Evolutionary conservation across 35 echinoderm and acorn worm genomes (phyloP).

Genomic region (Ophioderma brevispina): DNA sequence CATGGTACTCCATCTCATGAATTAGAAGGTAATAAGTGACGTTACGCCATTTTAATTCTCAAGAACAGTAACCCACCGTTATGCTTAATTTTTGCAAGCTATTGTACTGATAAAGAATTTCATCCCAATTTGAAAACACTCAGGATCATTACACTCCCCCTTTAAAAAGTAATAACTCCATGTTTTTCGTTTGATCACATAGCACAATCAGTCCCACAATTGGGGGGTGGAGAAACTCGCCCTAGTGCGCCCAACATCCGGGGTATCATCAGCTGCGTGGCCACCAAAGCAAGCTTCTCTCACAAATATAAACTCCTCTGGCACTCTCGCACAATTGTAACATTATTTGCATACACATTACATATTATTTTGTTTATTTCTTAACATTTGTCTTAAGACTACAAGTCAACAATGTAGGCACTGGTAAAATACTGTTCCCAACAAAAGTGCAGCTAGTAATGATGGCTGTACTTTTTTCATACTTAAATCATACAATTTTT

Average conservation of each 20-base stretch:
- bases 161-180: no score
- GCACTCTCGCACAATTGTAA: constrained; percentile 4
- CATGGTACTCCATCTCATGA: no score
- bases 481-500: background rate
- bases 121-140: no score
- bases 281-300: background rate
- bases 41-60: no score
- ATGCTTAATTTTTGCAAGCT: no score
- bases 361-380: background rate
- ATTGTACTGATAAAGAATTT: no score
- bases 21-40: no score
- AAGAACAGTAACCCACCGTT: no score
- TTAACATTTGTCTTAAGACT: background rate
- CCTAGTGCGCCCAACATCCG: background rate
- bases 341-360: constrained; percentile 7
- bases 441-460: background rate
- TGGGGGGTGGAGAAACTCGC: background rate
- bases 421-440: constrained; percentile 9
- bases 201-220: background rate
- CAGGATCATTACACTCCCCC: no score
- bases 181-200: background rate
- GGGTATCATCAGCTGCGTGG: background rate
- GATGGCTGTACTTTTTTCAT: background rate
- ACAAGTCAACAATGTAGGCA: constrained; percentile 2
- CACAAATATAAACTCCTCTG: background rate